Conservation (phyloP, 1,140 invertebrate species). For the Brachionus manjavacas region DNA sequence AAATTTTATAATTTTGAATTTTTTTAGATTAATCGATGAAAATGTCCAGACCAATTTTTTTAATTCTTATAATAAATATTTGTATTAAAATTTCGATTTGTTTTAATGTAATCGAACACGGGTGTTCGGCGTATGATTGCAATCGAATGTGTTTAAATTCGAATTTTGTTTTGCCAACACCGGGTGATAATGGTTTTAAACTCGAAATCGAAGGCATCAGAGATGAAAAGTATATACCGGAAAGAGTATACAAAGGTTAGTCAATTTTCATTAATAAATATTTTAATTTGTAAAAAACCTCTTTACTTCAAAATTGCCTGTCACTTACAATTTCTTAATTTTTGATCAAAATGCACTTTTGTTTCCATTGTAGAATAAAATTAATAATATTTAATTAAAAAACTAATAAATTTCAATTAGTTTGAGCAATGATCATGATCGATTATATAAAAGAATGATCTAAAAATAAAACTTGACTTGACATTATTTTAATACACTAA, state of each 20-base stretch:
- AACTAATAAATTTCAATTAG: neutral
- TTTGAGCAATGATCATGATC: too few relatives aligned
- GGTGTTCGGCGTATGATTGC: conserved; percentile 29
- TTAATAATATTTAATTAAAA: neutral
- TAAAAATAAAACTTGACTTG: too few relatives aligned
- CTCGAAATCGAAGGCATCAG: neutral
- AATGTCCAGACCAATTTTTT: neutral
- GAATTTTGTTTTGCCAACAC: neutral
- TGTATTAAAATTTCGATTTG: neutral
- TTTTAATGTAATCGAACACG: neutral
- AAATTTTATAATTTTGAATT: neutral
- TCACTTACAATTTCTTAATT: neutral
- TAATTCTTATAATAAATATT: neutral
- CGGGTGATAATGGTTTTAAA: conserved; percentile 42
- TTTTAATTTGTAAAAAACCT: too few relatives aligned
- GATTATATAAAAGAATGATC: too few relatives aligned
- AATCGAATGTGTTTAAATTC: conserved; percentile 22
- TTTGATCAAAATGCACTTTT: neutral
- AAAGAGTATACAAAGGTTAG: conserved; percentile 33
- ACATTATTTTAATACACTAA: too few relatives aligned
- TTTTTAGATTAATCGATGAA: neutral
- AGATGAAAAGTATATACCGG: conserved; percentile 31
- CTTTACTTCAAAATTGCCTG: too few relatives aligned
- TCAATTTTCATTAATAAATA: neutral
- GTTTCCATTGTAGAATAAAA: neutral